Conservation (phyloP, 2,888 invertebrate species). For the Aelia acuminata region DNA sequence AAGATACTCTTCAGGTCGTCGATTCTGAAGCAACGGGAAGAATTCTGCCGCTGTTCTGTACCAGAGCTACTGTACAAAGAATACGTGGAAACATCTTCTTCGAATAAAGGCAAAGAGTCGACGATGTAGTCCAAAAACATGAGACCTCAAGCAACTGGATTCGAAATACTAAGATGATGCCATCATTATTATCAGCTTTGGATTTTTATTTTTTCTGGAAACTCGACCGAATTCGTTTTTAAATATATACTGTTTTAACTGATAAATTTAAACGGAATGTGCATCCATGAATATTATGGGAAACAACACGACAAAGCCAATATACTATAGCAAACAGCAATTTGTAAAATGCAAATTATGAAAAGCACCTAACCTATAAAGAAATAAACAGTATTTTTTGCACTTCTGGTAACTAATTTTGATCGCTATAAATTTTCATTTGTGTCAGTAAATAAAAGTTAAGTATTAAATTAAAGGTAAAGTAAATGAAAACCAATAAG, state of each 20-base stretch:
- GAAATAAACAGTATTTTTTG: neutral
- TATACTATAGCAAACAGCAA: neutral
- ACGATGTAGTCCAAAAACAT: constrained; percentile 21
- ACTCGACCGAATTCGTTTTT: too few relatives aligned
- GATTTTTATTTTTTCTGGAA: too few relatives aligned
- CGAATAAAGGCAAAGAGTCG: neutral
- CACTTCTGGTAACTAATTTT: neutral
- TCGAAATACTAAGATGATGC: neutral
- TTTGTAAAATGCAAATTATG: neutral
- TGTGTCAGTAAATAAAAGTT: neutral
- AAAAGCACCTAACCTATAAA: neutral
- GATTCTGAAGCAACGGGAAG: neutral
- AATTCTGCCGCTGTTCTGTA: neutral
- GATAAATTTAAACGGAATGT: neutral
- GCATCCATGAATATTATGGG: neutral
- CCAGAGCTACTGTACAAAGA: neutral
- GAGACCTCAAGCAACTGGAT: neutral
- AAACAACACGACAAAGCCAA: neutral
- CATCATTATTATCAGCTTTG: neutral
- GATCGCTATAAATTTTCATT: neutral
- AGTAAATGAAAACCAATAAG: too few relatives aligned
- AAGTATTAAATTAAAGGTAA: too few relatives aligned
- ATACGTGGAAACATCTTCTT: constrained; percentile 15
- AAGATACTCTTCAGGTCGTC: neutral
- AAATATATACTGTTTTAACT: neutral